Base-by-base conservation (phyloP, 2,113 vertebrate species). In the Pleuronectes platessa region DNA sequence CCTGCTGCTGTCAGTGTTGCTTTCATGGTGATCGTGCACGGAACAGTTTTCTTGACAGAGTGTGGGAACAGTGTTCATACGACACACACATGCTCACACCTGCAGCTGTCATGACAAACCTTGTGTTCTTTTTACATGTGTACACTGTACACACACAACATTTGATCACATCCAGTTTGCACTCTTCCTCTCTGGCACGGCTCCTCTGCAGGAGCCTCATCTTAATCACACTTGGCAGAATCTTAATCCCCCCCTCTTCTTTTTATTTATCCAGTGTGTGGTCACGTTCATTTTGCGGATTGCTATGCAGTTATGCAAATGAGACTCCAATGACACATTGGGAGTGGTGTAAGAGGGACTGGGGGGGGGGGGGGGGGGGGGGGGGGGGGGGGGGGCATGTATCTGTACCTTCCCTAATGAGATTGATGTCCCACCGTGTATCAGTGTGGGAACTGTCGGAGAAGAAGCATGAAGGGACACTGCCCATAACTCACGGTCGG, bases 221-320 rank as follows among this genome's bases (percentile, higher is more conserved):
- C 70, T 79, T 86, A 85, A 89, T 92, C 86, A 79, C 40, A 62
- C 69, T 83, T 79, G 61, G 62, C 83, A 2, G 78, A 47, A 47
- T 17, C 45, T 47, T 47, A 40, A 40, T 40, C 0, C 9, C 40
- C 40, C 40, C 40, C 12, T 3, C 12, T 77, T 62, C 21, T 75
- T 37, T 6, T 7, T 21, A 60, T 24, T 51, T 42, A 21, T 54
- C 60, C 53, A 54, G 61, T 69, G 53, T 69, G 53, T 18, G 17
- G 84, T 83, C 84, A 82, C 65, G 20, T 90, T 88, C 64, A 82
- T 92, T 31, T 83, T 80, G 73, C 79, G 88, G 82, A 85, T 84
- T 77, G 65, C 73, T n/a, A 31, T 65, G 78, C 74, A 84, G 83
- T 92, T 91, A 93, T 93, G 92, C 86, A 91, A 93, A 93, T 90